Base-by-base conservation (phyloP, 2,113 vertebrate genomes). In the Mormoops blainvillei region DNA sequence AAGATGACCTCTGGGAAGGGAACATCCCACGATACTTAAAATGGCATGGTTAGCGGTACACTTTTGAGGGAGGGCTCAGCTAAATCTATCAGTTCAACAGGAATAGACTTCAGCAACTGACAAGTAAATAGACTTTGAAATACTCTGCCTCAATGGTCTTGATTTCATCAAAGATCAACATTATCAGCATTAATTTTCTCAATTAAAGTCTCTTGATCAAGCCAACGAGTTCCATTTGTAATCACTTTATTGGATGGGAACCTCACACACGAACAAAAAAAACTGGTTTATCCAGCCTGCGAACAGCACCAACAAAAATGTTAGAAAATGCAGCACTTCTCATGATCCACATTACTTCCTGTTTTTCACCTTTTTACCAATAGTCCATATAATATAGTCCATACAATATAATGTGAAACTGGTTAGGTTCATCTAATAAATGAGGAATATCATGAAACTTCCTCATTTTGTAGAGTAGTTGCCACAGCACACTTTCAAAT, bases 181-280 rank as follows among this genome's bases (percentile, higher is more conserved):
- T 36, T 70, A 3, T 86, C 56, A 85, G 52, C 41, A 78, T 52
- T 50, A 48, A 85, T 77, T 90, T 92, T 96, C 76, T 84, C 41
- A 78, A 71, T 85, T 52, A 88, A 80, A 91, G 28, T 50, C 41
- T 67, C 81, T 78, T 77, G 12, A 82, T 89, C 54, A 94, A 96
- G 67, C 38, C 87, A 86, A 1, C n/a, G 26, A 73, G 24, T 61
- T 90, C 22, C 36, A 78, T 58, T 56, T 91, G 54, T 36, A 94
- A 61, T 65, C 10, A 82, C 50, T 82, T 83, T 81, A 94, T 50
- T 87, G 43, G 19, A 4, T 41, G 9, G 8, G 4, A 96, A 92
- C 3, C 19, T 94, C 58, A 92, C 85, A 67, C 89, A 33, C 31
- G 6, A 63, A 74, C 41, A 48, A 91, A 95, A 91, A 95, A 65